Base-by-base conservation (phyloP, 2,113 vertebrate genomes). In the Oriolus oriolus region DNA sequence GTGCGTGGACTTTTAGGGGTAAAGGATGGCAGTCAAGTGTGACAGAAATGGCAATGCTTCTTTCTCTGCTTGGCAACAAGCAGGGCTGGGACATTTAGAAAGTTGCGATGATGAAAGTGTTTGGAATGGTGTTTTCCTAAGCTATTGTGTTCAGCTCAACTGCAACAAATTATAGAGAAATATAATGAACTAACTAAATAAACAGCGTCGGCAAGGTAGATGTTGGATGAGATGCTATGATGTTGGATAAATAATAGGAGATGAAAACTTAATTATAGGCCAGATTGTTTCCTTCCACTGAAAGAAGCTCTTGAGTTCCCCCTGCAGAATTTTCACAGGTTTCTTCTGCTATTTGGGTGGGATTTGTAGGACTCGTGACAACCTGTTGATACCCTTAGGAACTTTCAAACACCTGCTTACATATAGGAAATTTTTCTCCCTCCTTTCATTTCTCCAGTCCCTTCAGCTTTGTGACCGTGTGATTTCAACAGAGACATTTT, bases 151-250 rank as follows among this genome's bases (percentile, higher is more conserved):
- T 96, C 87, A 88, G 79, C 79, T 92, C 88, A 90, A 94, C 77
- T 88, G 88, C 73, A 93, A 93, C 93, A 95, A 93, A 96, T 96
- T 92, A 97, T 74, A 93, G 90, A 94, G 95, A 95, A 97, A 97
- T 95, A 93, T 86, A 97, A 96, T 90, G 93, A 96, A 94, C 92
- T 80, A 96, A 94, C 95, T 96, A 97, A 97, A 96, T 94, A 97
- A 96, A 96, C 95, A 93, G 82, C n/a, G 28, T 97, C 82, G 19
- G 73, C 90, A 96, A 97, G 96, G 95, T 97, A 96, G 88, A 93
- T 95, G 92, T 70, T 94, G 87, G 91, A 96, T 77, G 87, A 93
- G 90, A 93, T 95, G 89, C 82, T 90, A 42, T 81, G 93, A 84
- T 94, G 82, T 70, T 68, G 83, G 85, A 86, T 90, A 96, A 97